Conservation (phyloP, 2,888 invertebrate species). For the Cephus pygmeus region DNA sequence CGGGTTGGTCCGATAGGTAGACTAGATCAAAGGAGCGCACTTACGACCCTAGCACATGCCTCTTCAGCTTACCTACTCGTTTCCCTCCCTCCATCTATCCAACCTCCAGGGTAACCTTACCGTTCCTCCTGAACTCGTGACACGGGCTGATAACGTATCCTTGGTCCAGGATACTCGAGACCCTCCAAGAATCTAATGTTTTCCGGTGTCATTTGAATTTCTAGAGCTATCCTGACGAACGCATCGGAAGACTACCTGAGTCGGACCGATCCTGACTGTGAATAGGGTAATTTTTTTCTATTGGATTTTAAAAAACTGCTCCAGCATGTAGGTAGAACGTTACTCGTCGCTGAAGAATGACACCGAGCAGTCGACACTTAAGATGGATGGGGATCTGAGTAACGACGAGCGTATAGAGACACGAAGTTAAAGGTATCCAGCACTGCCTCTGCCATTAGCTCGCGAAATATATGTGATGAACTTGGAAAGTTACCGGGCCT, state of each 20-base stretch:
- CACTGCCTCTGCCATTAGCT: slow-evolving; percentile 38
- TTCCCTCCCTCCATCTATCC: neutral
- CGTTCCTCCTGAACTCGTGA: neutral
- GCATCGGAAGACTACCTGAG: neutral
- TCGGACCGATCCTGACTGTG: neutral
- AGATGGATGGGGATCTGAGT: slow-evolving; percentile 26
- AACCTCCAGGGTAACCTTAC: neutral
- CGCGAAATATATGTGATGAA: slow-evolving; percentile 61
- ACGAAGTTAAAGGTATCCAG: slow-evolving; percentile 45
- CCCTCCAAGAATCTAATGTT: neutral
- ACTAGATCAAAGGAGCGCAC: slow-evolving; percentile 38
- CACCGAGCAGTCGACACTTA: neutral
- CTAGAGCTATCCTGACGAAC: neutral
- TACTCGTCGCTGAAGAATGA: neutral
- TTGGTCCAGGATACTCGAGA: neutral
- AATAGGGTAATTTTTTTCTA: neutral
- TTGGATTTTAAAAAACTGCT: neutral
- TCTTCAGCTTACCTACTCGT: slow-evolving; percentile 5
- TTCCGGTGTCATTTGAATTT: neutral
- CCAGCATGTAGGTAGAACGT: neutral
- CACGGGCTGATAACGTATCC: slow-evolving; percentile 6
- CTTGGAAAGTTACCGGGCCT: slow-evolving; percentile 54
- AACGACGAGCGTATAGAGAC: slow-evolving; percentile 27
- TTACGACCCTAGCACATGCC: slow-evolving; percentile 18
- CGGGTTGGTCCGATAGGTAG: slow-evolving; percentile 29